Evolutionary conservation across 2,888 invertebrate genomes (phyloP).

Genomic region (Amiota mariae): DNA sequence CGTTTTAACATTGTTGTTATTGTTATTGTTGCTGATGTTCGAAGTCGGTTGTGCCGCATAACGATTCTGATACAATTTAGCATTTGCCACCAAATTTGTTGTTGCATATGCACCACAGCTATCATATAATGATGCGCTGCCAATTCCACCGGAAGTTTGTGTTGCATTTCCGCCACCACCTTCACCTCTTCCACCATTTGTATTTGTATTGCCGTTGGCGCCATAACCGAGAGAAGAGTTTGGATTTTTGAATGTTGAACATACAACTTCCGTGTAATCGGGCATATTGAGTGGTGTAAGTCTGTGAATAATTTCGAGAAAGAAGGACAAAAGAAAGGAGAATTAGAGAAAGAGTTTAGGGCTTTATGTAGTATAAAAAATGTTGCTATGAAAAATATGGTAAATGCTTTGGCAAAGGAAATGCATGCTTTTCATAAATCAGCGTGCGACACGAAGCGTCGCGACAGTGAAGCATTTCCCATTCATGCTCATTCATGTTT

Average conservation of each 20-base stretch:
- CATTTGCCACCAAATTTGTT: slow-evolving; percentile 73
- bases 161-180: slow-evolving; percentile 49
- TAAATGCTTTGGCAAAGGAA: slow-evolving; percentile 39
- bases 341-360: slow-evolving; percentile 30
- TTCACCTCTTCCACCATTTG: slow-evolving; percentile 24
- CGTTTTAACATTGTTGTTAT: slow-evolving; percentile 24
- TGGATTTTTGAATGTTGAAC: slow-evolving; percentile 74
- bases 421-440: slow-evolving; percentile 56
- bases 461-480: neutral
- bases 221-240: slow-evolving; percentile 38
- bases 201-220: slow-evolving; percentile 2
- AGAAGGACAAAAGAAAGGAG: slow-evolving; percentile 29
- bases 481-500: slow-evolving; percentile 29
- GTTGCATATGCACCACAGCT: slow-evolving; percentile 74
- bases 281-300: slow-evolving; percentile 74
- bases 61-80: slow-evolving; percentile 73
- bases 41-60: slow-evolving; percentile 60
- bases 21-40: slow-evolving; percentile 35
- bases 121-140: slow-evolving; percentile 68
- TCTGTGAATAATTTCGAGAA: slow-evolving; percentile 54
- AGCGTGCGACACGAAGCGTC: slow-evolving; percentile 26
- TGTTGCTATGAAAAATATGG: slow-evolving; percentile 50
- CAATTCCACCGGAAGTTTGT: slow-evolving; percentile 48
- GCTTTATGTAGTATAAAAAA: slow-evolving; percentile 23
- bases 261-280: slow-evolving; percentile 74